phyloP scores from a whole-genome alignment of 2,888 invertebrate genomes.

The Heliconius ismenius region DNA sequence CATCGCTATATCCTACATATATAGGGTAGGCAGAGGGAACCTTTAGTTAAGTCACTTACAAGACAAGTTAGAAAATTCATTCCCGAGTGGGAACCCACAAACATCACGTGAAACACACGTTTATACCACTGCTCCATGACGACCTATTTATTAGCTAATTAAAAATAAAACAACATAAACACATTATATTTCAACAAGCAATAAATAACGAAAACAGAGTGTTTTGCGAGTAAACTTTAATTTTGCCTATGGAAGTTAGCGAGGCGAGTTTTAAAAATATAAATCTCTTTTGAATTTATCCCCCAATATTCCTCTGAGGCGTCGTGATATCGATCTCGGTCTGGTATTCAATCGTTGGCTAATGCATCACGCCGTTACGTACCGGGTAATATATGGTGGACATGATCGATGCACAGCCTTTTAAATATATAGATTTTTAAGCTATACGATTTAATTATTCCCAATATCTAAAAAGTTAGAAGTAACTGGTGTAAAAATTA shows the following conservation, averaged over 20 bases:
- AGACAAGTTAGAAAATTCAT: too few relatives aligned
- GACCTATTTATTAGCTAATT: neutral
- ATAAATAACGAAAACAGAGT: neutral
- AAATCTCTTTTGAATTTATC: slow-evolving; percentile 36
- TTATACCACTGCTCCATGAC: too few relatives aligned
- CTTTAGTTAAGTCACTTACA: neutral
- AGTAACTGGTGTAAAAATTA: neutral
- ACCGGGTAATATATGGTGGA: slow-evolving; percentile 29
- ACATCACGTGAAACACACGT: too few relatives aligned
- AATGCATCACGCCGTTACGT: slow-evolving; percentile 37
- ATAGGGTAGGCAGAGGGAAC: neutral
- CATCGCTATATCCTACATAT: neutral
- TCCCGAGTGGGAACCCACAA: too few relatives aligned
- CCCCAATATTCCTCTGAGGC: slow-evolving; percentile 27
- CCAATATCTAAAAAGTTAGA: too few relatives aligned
- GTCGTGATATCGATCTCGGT: slow-evolving; percentile 36
- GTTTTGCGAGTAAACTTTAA: slow-evolving; percentile 1
- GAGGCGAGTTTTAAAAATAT: slow-evolving; percentile 28
- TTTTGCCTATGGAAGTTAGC: slow-evolving; percentile 1
- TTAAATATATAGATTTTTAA: slow-evolving; percentile 10
- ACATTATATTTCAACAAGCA: neutral
- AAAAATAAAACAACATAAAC: neutral
- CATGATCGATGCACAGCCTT: slow-evolving; percentile 36
- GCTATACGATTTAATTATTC: slow-evolving; percentile 24
- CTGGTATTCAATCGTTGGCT: slow-evolving; percentile 39